Base-by-base conservation (phyloP, 2,113 vertebrate species). In the Coreoperca whiteheadi region DNA sequence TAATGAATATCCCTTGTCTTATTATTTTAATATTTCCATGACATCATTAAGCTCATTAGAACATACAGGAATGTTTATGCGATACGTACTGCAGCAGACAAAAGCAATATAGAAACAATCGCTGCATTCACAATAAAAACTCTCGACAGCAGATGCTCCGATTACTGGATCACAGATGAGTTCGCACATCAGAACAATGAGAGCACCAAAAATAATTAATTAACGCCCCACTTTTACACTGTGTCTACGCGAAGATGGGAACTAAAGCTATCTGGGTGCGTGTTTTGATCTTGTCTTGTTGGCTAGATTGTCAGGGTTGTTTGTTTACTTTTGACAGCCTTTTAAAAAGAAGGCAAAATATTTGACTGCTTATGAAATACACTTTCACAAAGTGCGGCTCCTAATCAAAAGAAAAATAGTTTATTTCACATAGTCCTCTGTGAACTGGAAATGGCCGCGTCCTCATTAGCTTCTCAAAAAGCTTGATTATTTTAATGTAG, bases 241-340 rank as follows among this genome's bases (percentile, higher is more conserved):
- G 21, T 5, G 83, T 73, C 77, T 65, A 8, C 6, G 41, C 0
- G 2, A 67, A 1, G 61, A 66, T 8, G 70, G 71, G 21, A 66
- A 48, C 10, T 59, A 6, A 74, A 53, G 67, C 59, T 1, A 51
- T 18, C 4, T 1, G 1, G 1, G n/a, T 41, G 61, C 28, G 30
- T 46, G 65, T 78, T 88, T 74, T 60, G 57, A 87, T 77, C 69
- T 8, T 0, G 1, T 84, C 53, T 63, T 25, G 37, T 69, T 73
- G 48, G 34, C 73, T 46, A 11, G n/a, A 28, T 64, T 84, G 74
- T 82, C 75, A 32, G 9, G 28, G 56, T 1, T 48, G 69, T 84
- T 89, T 37, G 72, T 71, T 87, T 82, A 65, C 64, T 50, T 75
- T 70, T 76, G 80, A 88, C 64, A 85, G 74, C 43, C 9, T 60